Conservation (phyloP, 2,113 vertebrate genomes). For the Platysternon megacephalum region DNA sequence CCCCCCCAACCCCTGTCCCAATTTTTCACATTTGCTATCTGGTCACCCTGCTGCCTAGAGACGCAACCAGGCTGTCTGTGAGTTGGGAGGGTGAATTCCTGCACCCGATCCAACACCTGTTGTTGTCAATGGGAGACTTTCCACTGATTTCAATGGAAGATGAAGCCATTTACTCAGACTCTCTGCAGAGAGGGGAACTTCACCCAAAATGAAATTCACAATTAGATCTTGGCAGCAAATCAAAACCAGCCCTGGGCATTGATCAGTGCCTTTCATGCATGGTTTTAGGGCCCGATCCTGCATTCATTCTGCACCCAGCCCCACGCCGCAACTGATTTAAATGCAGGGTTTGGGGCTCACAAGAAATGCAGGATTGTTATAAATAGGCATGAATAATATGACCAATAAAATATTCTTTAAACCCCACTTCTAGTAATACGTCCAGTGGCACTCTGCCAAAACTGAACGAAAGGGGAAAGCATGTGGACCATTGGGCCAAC, state of each 20-base stretch:
- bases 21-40: no score
- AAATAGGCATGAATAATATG: slow-evolving; percentile 23
- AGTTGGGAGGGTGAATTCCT: neutral
- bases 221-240: neutral
- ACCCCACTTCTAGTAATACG: slow-evolving; percentile 23
- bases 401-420: slow-evolving; percentile 16
- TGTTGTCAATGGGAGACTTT: neutral
- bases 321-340: neutral
- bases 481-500: slow-evolving; percentile 48
- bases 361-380: neutral
- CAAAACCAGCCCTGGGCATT: neutral
- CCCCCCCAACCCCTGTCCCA: no score
- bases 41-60: neutral
- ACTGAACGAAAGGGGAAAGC: slow-evolving; percentile 61
- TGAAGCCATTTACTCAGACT: neutral
- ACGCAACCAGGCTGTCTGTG: neutral
- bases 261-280: neutral
- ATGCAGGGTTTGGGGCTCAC: neutral
- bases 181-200: neutral
- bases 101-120: neutral
- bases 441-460: slow-evolving; percentile 32
- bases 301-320: neutral
- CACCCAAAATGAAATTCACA: neutral
- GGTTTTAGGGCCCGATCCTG: neutral
- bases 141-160: neutral